These are phyloP conservation scores for Ictalurus furcatus DNA, from an alignment of 2,113 vertebrate species.

Conservation along the genomic window DNA sequence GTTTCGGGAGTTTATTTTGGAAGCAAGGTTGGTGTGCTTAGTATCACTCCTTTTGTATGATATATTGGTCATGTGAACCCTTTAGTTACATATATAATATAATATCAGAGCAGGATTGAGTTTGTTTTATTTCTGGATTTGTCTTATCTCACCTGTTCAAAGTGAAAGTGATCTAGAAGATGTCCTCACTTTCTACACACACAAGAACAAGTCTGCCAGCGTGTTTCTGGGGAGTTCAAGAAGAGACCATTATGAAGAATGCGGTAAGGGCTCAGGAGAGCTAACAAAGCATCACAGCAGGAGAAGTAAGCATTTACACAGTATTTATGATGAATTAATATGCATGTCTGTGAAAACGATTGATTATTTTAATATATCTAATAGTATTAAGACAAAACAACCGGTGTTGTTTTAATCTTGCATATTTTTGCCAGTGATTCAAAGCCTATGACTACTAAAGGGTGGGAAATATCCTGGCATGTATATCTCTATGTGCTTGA, in stretches of 20 bases:
- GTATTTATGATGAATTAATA: background rate
- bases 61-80: constrained; percentile 10
- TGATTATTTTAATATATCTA: background rate
- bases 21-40: constrained; percentile 80
- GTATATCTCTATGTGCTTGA: background rate
- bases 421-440: background rate
- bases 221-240: constrained; percentile 83
- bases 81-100: constrained; percentile 34
- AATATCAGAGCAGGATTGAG: constrained; percentile 36
- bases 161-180: constrained; percentile 94
- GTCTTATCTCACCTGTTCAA: constrained; percentile 58
- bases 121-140: constrained; percentile 47
- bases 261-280: constrained; percentile 56
- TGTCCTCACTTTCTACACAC: constrained; percentile 92
- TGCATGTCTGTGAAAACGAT: background rate
- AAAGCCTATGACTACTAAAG: background rate
- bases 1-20: constrained; percentile 85
- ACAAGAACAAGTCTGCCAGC: constrained; percentile 88
- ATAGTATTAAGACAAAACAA: background rate
- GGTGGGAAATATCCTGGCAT: background rate
- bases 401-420: background rate
- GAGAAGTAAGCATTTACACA: constrained; percentile 74
- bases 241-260: constrained; percentile 53
- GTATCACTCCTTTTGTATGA: background rate
- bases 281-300: constrained; percentile 61